These are phyloP conservation scores for Nezara viridula DNA, from an alignment of 2,888 invertebrate species.

Conservation along the genomic window DNA sequence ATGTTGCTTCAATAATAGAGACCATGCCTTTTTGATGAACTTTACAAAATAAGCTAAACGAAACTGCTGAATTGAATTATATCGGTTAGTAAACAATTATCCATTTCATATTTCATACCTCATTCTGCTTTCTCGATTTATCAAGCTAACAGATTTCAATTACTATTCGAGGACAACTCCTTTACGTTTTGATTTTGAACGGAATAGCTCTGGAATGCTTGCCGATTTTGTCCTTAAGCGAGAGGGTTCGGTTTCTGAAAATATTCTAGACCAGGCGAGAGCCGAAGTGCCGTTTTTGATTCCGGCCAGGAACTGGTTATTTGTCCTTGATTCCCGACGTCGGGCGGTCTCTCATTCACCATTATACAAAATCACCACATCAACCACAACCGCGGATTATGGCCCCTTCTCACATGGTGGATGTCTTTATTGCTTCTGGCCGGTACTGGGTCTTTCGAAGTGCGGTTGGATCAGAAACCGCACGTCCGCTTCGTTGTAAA, in stretches of 20 bases:
- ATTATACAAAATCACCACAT: constrained; percentile 47
- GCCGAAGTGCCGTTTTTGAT: constrained; percentile 36
- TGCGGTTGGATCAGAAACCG: neutral
- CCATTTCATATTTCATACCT: too few relatives aligned
- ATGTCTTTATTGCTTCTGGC: constrained; percentile 20
- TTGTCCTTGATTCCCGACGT: constrained; percentile 44
- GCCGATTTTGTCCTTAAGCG: neutral
- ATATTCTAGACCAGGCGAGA: constrained; percentile 9
- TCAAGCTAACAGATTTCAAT: neutral
- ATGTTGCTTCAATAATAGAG: too few relatives aligned
- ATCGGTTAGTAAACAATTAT: too few relatives aligned
- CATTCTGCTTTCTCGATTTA: neutral
- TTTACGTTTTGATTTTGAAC: neutral
- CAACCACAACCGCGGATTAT: constrained; percentile 21
- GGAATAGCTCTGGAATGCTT: neutral
- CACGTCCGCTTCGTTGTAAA: neutral
- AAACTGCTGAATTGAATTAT: too few relatives aligned
- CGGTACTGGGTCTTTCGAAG: neutral
- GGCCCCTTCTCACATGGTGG: constrained; percentile 13
- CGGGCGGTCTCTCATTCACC: constrained; percentile 46
- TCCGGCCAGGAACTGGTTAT: constrained; percentile 36
- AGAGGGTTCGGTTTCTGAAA: neutral
- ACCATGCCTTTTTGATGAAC: too few relatives aligned
- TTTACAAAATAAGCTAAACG: too few relatives aligned
- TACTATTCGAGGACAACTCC: neutral